phyloP scores from a whole-genome alignment of 2,888 invertebrate genomes.

The Dusona sp. region DNA sequence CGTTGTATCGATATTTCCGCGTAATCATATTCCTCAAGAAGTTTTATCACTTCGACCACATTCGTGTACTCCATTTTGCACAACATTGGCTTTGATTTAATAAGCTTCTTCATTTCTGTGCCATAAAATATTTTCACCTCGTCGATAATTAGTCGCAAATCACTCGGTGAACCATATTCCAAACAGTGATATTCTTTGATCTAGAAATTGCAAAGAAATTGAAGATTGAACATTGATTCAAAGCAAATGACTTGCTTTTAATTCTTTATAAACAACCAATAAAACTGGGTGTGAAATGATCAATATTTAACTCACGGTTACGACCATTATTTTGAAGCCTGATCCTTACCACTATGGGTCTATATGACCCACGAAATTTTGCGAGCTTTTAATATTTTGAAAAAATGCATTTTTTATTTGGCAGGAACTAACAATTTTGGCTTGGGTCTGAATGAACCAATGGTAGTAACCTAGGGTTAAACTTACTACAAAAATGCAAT shows the following conservation, averaged over 20 bases:
- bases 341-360: too few species aligned
- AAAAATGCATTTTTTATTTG: too few species aligned
- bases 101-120: constrained; percentile 85
- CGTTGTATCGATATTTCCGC: constrained; percentile 78
- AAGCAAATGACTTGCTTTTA: constrained; percentile 13
- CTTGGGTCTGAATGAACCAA: background rate
- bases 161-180: constrained; percentile 87
- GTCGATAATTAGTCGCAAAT: constrained; percentile 86
- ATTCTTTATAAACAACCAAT: constrained; percentile 38
- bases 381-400: too few species aligned
- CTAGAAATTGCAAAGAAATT: constrained; percentile 65
- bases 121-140: constrained; percentile 86
- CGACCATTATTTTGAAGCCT: too few species aligned
- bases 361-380: too few species aligned
- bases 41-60: constrained; percentile 86
- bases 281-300: too few species aligned
- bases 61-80: constrained; percentile 87
- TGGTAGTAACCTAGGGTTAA: background rate
- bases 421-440: too few species aligned
- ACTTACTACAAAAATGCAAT: background rate
- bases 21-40: constrained; percentile 85
- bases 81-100: constrained; percentile 87
- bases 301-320: too few species aligned
- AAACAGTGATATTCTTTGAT: constrained; percentile 88
- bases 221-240: too few species aligned